These are phyloP conservation scores for Aelia acuminata DNA, from an alignment of 2,888 invertebrate genomes.

Conservation along the genomic window DNA sequence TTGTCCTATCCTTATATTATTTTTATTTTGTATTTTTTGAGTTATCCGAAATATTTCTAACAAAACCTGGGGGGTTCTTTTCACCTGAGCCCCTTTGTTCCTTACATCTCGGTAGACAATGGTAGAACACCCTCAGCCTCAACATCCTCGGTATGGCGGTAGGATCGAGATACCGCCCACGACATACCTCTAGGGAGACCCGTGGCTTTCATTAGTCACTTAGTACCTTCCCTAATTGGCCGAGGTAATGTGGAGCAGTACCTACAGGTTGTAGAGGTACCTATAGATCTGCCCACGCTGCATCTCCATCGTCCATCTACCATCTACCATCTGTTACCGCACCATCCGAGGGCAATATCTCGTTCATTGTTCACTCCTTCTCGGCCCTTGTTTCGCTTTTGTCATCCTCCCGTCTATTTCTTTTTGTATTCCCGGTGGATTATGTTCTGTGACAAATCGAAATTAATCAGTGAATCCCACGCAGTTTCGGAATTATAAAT, in stretches of 20 bases:
- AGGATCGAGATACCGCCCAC: not conserved
- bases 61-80: too few species aligned
- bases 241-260: not conserved
- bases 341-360: not conserved
- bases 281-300: not conserved
- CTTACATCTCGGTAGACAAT: not conserved
- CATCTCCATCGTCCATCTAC: not conserved
- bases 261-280: not conserved
- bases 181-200: not conserved
- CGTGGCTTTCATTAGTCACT: not conserved
- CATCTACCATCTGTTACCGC: not conserved
- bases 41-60: too few species aligned
- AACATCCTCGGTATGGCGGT: not conserved
- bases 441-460: slow-evolving; percentile 9
- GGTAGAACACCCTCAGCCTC: not conserved
- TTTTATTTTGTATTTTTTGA: too few species aligned
- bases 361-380: slow-evolving; percentile 15
- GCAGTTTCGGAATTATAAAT: not conserved
- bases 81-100: too few species aligned
- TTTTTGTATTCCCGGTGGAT: not conserved
- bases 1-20: too few species aligned
- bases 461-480: slow-evolving; percentile 27
- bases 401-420: not conserved
- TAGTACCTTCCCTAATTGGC: not conserved
- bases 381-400: not conserved